Evolutionary conservation across 2,113 vertebrate species (phyloP).

Genomic region (Redunca redunca): DNA sequence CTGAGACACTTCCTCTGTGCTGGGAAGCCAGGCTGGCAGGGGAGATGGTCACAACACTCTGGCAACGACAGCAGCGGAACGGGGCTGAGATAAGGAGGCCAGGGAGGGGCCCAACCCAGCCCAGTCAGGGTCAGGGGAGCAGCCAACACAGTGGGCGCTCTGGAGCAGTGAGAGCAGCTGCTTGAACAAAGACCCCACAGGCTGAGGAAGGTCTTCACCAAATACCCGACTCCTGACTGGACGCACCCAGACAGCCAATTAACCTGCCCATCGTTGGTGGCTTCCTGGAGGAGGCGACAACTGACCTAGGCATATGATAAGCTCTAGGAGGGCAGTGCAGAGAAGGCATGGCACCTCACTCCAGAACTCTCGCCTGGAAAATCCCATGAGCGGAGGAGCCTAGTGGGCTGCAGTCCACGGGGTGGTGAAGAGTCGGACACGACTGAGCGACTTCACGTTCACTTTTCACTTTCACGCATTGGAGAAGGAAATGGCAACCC

Average conservation of each 20-base stretch:
- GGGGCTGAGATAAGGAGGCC: background rate
- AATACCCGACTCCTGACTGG: background rate
- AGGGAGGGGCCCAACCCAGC: background rate
- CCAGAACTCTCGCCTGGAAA: too few relatives aligned
- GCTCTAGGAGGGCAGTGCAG: background rate
- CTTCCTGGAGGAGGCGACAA: background rate
- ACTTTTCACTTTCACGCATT: too few relatives aligned
- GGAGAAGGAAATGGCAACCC: too few relatives aligned
- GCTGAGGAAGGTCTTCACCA: background rate
- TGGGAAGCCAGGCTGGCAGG: background rate
- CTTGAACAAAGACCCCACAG: background rate
- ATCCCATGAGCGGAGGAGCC: too few relatives aligned
- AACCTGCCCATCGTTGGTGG: background rate
- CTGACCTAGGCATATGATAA: background rate
- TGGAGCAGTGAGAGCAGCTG: background rate
- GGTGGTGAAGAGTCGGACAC: accelerated
- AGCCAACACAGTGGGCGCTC: background rate
- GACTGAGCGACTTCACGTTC: too few relatives aligned
- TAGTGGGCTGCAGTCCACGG: too few relatives aligned
- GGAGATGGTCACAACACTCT: background rate
- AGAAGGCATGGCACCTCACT: too few relatives aligned
- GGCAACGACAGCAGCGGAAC: background rate
- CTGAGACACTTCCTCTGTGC: background rate
- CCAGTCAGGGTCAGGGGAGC: accelerated
- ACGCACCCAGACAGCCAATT: background rate